A percentile compares a stretch with the other conserved stretches of the same genome.
Conservation (phyloP, 2,113 vertebrate genomes). For the Lasiurus cinereus region DNA sequence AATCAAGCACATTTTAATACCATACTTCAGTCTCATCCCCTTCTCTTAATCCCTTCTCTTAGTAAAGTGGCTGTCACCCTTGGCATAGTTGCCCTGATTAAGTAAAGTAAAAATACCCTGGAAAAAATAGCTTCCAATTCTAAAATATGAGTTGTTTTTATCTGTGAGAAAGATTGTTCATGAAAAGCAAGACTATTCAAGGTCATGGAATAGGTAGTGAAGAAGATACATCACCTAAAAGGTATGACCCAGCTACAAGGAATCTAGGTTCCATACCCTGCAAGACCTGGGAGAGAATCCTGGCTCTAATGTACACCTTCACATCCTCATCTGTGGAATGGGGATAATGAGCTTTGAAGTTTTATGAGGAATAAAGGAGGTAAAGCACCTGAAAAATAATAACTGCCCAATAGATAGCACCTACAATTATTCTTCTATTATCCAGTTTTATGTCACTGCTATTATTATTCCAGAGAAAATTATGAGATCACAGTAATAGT, state of each 20-base stretch:
- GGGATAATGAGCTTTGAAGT: background rate
- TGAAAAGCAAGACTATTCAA: background rate
- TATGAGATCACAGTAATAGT: background rate
- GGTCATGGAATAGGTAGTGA: constrained; percentile 49
- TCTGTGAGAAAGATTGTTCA: background rate
- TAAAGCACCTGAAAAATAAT: background rate
- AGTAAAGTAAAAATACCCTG: constrained; percentile 9
- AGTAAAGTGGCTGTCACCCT: background rate
- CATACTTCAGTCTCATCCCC: background rate
- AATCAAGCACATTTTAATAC: background rate
- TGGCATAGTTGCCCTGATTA: background rate
- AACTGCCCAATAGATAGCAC: background rate
- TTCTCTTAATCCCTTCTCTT: background rate
- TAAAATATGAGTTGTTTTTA: background rate
- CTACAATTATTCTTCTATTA: background rate
- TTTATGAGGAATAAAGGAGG: background rate
- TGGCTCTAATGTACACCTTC: background rate
- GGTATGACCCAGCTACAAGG: rapidly evolving
- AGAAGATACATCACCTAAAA: background rate
- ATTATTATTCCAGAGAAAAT: background rate
- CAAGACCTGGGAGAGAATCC: background rate
- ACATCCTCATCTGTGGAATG: background rate
- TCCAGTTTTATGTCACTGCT: background rate
- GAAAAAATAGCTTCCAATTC: constrained; percentile 55
- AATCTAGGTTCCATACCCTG: background rate